Evolutionary conservation across 2,888 invertebrate species (phyloP), one percentile per base, ranked within the genome.

Genomic region (Ditula angustiorana): DNA sequence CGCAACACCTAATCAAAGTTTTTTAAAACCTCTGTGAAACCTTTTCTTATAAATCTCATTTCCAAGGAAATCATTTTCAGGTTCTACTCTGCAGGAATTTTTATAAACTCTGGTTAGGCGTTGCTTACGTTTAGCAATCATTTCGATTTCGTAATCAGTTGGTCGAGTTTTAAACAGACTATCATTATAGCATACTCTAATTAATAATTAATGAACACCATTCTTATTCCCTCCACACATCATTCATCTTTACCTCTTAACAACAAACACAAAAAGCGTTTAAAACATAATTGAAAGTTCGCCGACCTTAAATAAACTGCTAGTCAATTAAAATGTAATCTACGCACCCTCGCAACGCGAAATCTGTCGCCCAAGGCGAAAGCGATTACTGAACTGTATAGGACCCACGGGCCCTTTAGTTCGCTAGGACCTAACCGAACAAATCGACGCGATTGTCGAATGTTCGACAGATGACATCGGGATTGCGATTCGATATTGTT

Each of bases 401-500:
- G 56, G 56, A 35, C 55, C 61, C 47, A 56, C 44, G 44, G 52
- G 50, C 57, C 47, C 61, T 64, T 60, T 57, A 44, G 52, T 53
- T 47, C 44, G 46, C 35, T 24, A 44, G 66, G 46, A 28, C 71
- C 72, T 49, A 56, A 37, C 72, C 66, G 70, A 87, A 89, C 83
- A 81, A 71, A 71, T 71, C 56, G 35, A 61, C 28, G 37, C 52
- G 61, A 50, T 63, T 63, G 50, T 65, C 37, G 64, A 76, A 74
- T 75, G 77, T 80, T 19, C 77, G 81, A 80, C 79, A 80, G 82
- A 83, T 86, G 86, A 86, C 87, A 85, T 77, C 70, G 73, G 69
- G 75, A 79, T 75, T 70, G 71, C 72, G 71, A 74, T 74, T 67
- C 71, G 72, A 75, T 75, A 77, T 67, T 78, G 75, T 83, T 83